These are phyloP conservation scores for Meloidogyne floridensis DNA, from an alignment of 1,140 invertebrate genomes.

Conservation along the genomic window DNA sequence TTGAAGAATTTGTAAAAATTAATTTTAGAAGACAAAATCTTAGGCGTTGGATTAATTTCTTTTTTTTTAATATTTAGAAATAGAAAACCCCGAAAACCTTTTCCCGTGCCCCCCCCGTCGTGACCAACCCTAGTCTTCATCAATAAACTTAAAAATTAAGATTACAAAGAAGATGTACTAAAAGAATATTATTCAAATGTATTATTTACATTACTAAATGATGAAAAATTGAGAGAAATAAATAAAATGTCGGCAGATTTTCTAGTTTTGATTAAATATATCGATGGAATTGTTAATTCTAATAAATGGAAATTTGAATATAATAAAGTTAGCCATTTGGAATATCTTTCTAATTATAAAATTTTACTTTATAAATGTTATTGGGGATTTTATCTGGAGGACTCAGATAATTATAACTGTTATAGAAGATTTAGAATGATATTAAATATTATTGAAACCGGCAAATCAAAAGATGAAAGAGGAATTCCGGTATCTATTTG, in stretches of 20 bases:
- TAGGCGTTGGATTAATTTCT: too few relatives aligned
- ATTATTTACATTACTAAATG: background rate
- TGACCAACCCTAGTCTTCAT: background rate
- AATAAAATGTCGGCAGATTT: constrained; percentile 10
- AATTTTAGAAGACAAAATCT: too few relatives aligned
- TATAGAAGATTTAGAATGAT: background rate
- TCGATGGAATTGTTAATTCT: background rate
- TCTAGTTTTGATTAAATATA: background rate
- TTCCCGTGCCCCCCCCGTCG: too few relatives aligned
- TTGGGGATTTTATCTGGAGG: background rate
- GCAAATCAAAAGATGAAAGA: background rate
- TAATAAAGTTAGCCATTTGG: background rate
- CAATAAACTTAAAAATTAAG: background rate
- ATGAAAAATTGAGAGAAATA: background rate
- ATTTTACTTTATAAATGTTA: background rate
- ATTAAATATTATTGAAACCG: background rate
- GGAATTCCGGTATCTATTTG: background rate
- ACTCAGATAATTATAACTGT: background rate
- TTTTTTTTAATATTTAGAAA: too few relatives aligned
- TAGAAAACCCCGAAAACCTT: too few relatives aligned
- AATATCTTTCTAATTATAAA: background rate
- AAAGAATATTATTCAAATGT: background rate
- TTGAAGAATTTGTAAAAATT: too few relatives aligned
- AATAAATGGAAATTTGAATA: background rate
- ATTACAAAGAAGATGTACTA: background rate